A percentile compares a stretch with the other conserved stretches of the same genome.
Conservation (phyloP, 2,888 invertebrate species). For the Thymelicus sylvestris region DNA sequence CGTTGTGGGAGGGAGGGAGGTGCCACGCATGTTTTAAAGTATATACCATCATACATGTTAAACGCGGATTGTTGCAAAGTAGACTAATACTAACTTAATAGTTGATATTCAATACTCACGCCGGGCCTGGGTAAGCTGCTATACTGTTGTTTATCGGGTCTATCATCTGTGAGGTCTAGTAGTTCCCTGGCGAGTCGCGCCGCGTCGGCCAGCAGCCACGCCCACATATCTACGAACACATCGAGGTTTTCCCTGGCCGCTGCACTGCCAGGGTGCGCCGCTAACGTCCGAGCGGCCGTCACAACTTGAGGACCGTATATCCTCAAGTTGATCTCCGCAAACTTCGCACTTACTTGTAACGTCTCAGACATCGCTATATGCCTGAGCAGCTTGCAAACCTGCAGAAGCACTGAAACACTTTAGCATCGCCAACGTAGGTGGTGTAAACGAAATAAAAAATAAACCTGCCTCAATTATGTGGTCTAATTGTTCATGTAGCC, state of each 20-base stretch:
- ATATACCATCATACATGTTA: no score
- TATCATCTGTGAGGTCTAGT: slow-evolving; percentile 89
- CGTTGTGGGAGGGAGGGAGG: no score
- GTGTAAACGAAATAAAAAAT: slow-evolving; percentile 24
- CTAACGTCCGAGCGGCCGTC: slow-evolving; percentile 96
- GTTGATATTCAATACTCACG: slow-evolving; percentile 82
- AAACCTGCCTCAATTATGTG: slow-evolving; percentile 96
- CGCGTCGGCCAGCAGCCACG: slow-evolving; percentile 96
- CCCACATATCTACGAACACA: slow-evolving; percentile 98
- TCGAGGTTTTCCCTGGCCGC: slow-evolving; percentile 99
- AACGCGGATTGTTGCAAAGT: no score
- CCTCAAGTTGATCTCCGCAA: slow-evolving; percentile 97
- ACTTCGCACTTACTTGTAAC: slow-evolving; percentile 97
- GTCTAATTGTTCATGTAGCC: slow-evolving; percentile 98
- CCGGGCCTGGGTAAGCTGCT: slow-evolving; percentile 98
- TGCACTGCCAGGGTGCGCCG: slow-evolving; percentile 95
- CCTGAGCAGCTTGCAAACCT: slow-evolving; percentile 98
- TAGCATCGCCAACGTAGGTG: background rate
- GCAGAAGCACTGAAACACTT: slow-evolving; percentile 39
- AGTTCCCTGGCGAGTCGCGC: slow-evolving; percentile 95
- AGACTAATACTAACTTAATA: no score
- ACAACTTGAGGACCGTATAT: slow-evolving; percentile 98
- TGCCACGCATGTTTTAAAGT: no score
- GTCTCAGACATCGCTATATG: slow-evolving; percentile 98
- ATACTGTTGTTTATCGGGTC: slow-evolving; percentile 86